These are phyloP conservation scores for Villa cingulata DNA, from an alignment of 2,888 invertebrate genomes.

Conservation along the genomic window DNA sequence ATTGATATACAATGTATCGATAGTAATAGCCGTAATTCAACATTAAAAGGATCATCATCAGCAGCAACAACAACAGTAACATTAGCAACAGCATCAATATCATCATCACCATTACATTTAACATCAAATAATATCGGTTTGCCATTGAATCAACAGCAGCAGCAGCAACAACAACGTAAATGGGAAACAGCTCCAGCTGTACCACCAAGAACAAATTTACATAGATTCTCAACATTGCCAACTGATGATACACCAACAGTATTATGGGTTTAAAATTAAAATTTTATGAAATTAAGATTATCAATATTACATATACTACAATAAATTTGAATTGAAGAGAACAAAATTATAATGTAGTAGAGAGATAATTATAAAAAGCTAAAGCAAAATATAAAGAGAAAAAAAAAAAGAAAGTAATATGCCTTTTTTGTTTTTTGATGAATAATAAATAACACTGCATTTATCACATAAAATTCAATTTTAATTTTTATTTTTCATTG, in stretches of 20 bases:
- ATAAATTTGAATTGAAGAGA: no score
- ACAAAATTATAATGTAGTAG: no score
- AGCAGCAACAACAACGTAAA: no score
- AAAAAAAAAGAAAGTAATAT: no score
- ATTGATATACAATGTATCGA: slow-evolving; percentile 9
- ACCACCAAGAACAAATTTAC: slow-evolving; percentile 11
- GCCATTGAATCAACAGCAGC: slow-evolving; percentile 3
- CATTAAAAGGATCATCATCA: slow-evolving; percentile 23
- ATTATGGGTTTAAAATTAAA: slow-evolving; percentile 15
- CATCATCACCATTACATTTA: background rate
- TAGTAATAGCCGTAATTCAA: slow-evolving; percentile 30
- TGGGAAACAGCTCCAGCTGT: slow-evolving; percentile 14
- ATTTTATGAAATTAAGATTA: slow-evolving; percentile 4
- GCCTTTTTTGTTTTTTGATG: no score
- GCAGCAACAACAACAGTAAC: background rate
- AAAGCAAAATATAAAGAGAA: no score
- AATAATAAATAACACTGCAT: no score
- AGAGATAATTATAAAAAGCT: no score
- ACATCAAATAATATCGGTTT: slow-evolving; percentile 4
- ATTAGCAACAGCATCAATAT: slow-evolving; percentile 12
- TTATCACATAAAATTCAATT: no score
- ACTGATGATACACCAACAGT: slow-evolving; percentile 13
- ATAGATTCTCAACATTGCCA: slow-evolving; percentile 8
- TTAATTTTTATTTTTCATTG: no score
- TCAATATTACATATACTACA: no score